phyloP scores from a whole-genome alignment of 2,113 vertebrate species.

The Cnemophilus loriae region DNA sequence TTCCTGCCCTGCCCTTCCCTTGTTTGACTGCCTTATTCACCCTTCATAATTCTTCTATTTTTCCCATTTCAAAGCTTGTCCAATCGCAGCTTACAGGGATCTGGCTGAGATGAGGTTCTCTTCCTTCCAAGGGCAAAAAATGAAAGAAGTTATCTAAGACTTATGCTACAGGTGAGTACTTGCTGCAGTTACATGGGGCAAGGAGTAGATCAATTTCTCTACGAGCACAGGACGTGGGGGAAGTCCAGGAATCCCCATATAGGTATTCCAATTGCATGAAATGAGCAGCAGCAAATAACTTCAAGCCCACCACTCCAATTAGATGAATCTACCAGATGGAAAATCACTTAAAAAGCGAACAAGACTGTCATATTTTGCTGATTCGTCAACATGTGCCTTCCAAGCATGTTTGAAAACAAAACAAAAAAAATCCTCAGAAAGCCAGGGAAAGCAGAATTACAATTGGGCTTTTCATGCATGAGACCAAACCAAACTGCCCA shows the following conservation, averaged over 20 bases:
- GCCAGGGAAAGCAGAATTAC: neutral
- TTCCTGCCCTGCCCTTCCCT: neutral
- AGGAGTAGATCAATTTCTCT: neutral
- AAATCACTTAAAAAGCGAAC: slow-evolving; percentile 2
- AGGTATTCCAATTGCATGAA: neutral
- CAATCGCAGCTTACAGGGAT: neutral
- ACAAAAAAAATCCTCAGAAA: neutral
- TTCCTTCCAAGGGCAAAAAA: neutral
- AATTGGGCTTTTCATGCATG: neutral
- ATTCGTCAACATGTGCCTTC: neutral
- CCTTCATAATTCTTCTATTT: neutral
- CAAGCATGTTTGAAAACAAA: slow-evolving; percentile 3
- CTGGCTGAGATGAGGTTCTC: neutral
- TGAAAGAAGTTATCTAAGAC: neutral
- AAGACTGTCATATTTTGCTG: slow-evolving; percentile 15
- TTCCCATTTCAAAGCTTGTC: neutral
- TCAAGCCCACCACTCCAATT: neutral
- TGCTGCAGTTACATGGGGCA: neutral
- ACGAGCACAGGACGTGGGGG: neutral
- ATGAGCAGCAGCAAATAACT: neutral
- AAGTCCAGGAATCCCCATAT: neutral
- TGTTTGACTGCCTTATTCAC: neutral
- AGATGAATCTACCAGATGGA: slow-evolving; percentile 19
- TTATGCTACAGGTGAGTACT: neutral
- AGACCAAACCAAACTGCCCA: neutral